Evolutionary conservation across 2,888 invertebrate genomes (phyloP), one percentile per base, ranked within the genome.

Genomic region (Sminthurinus aureus): DNA sequence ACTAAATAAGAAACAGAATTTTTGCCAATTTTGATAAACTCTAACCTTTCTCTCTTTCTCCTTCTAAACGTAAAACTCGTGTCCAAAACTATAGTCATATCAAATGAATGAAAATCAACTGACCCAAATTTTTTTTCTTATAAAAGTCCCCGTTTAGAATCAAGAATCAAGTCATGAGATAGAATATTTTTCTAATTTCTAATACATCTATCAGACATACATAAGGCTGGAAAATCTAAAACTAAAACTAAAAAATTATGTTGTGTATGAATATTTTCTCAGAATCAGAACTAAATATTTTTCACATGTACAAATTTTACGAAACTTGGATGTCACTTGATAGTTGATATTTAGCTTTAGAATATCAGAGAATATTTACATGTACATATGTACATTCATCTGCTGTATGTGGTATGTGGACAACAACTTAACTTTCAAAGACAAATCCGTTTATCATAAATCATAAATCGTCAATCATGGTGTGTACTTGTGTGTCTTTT

Each of bases 71-170:
- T 64, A 11, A 20, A 22, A 67, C 67, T 22, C 20, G 20, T n/a
- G n/a, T 64, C 64, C 67, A 20, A 11, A 11, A 38, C 38, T 38
- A 38, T 38, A 38, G 13, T 4, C 26, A 26, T 22, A 13, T 24
- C 24, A 1, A 71, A 71, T 71, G 71, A 71, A 71, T 71, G 71
- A 26, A 71, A 71, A 13, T 26, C 22, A 71, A 71, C 0, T 71
- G 71, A 71, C 71, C 71, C 71, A 71, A 71, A 71, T 71, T 71
- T 71, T 71, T 71, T 12, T 71, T 24, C 13, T 20, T 22, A 11
- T 67, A 11, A 18, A 67, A 67, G n/a, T 20, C n/a, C 67, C 22
- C 22, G 11, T 67, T 64, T 13, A n/a, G n/a, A 64, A n/a, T 64
- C 0, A 9, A 64, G n/a, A n/a, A 67, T 67, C n/a, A 20, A 66